Percentiles rank a stretch among this genome's conserved stretches.
Conservation (phyloP, 2,888 invertebrate genomes). For the Synergus itoensis region DNA sequence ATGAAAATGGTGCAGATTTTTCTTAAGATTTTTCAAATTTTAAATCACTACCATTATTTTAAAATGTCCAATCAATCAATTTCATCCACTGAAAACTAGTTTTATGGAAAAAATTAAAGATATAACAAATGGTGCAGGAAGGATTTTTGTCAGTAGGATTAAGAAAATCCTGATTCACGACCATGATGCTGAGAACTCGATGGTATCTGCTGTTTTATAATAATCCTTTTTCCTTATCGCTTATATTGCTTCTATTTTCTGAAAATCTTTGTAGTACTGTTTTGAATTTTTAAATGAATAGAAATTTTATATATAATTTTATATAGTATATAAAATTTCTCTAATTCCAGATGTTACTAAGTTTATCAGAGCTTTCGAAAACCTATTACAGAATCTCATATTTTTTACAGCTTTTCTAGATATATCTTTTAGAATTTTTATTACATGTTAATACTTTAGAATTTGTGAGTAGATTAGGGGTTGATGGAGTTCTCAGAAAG, state of each 20-base stretch:
- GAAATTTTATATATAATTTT: too few relatives aligned
- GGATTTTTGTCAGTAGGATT: background rate
- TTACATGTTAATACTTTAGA: background rate
- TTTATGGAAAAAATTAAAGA: conserved; percentile 19
- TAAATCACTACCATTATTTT: background rate
- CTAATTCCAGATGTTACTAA: too few relatives aligned
- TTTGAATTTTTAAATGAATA: too few relatives aligned
- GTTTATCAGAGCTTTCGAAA: too few relatives aligned
- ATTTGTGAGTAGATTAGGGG: background rate
- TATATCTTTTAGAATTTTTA: too few relatives aligned
- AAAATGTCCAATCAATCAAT: background rate
- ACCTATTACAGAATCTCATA: too few relatives aligned
- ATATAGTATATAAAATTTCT: too few relatives aligned
- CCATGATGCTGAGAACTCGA: background rate
- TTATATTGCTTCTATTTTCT: background rate
- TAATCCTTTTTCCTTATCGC: conserved; percentile 12
- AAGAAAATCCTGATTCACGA: conserved; percentile 13
- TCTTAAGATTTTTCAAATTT: too few relatives aligned
- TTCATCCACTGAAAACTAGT: background rate
- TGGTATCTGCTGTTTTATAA: conserved; percentile 6
- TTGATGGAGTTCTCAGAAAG: background rate
- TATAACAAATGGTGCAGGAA: background rate
- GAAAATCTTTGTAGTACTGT: too few relatives aligned
- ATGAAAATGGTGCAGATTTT: background rate
- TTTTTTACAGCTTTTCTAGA: too few relatives aligned